A percentile compares a stretch with the other conserved stretches of the same genome.
Conservation (phyloP, 2,797 vertebrate genomes). For the Aulostomus chinensis region DNA sequence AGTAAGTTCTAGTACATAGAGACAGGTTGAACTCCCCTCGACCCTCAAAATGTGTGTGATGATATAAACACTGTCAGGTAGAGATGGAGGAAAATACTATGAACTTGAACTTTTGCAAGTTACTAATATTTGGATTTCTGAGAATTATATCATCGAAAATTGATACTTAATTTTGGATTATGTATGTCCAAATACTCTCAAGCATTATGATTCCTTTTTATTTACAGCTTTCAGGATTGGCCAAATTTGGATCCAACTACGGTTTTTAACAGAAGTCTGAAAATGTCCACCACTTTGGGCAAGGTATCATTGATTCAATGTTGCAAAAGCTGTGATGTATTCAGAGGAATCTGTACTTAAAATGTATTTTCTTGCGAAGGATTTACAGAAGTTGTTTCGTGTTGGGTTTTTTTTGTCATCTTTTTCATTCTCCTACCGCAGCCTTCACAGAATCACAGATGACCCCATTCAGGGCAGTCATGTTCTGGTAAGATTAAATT, state of each 20-base stretch:
- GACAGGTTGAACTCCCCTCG: constrained; percentile 25
- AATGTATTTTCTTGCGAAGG: constrained; percentile 31
- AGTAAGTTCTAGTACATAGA: constrained; percentile 1
- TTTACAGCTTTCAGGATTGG: constrained; percentile 6
- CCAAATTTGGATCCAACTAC: constrained; percentile 4
- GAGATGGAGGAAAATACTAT: neutral
- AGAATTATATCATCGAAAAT: constrained; percentile 1
- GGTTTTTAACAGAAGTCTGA: constrained; percentile 23
- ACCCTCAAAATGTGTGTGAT: constrained; percentile 20
- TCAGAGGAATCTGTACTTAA: constrained; percentile 20
- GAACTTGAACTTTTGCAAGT: neutral
- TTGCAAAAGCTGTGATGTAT: constrained; percentile 32
- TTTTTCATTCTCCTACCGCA: neutral
- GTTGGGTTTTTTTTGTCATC: constrained; percentile 1
- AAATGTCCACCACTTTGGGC: constrained; percentile 27
- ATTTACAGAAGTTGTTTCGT: constrained; percentile 22
- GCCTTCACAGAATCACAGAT: constrained; percentile 1
- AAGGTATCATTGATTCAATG: constrained; percentile 38
- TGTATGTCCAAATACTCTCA: constrained; percentile 1
- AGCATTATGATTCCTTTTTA: neutral
- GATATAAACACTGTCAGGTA: constrained; percentile 8
- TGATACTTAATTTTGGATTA: constrained; percentile 1
- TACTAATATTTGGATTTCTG: neutral
- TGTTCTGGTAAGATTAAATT: neutral
- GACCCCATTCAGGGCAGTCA: neutral